Evolutionary conservation across 2,888 invertebrate species (phyloP).

Genomic region (Gymnosoma rotundatum): DNA sequence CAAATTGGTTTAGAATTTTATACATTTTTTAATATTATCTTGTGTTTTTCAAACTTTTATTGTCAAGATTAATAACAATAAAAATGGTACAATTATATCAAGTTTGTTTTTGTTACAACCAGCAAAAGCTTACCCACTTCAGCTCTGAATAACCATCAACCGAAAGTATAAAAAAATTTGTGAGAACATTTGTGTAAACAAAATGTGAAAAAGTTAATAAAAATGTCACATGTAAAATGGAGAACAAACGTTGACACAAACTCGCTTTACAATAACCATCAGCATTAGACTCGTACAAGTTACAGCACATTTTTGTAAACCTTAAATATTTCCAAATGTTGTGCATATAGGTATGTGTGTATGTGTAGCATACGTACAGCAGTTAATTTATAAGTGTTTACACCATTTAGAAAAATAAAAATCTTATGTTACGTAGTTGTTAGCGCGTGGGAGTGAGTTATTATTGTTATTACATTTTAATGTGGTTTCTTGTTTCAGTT

Average conservation of each 20-base stretch:
- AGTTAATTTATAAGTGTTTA: background rate
- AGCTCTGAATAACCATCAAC: background rate
- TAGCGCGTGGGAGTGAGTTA: too few relatives aligned
- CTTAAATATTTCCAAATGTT: background rate
- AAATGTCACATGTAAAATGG: conserved; percentile 15
- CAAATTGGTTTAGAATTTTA: too few relatives aligned
- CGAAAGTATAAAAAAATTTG: background rate
- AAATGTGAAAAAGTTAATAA: conserved; percentile 39
- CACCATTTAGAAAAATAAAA: background rate
- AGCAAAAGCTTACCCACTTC: background rate
- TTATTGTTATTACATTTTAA: too few relatives aligned
- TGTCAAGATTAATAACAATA: conserved; percentile 7
- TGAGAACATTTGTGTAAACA: conserved; percentile 1
- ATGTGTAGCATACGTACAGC: conserved; percentile 14
- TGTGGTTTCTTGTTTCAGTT: too few relatives aligned
- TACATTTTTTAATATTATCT: too few relatives aligned
- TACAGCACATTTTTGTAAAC: background rate
- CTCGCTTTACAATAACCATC: background rate
- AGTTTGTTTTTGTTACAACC: conserved; percentile 10
- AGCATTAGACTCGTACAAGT: background rate
- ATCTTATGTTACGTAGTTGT: too few relatives aligned
- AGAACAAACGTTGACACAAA: background rate
- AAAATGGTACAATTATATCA: conserved; percentile 5
- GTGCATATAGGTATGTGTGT: background rate
- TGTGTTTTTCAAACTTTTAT: background rate